These are phyloP conservation scores for Stylophora pistillata DNA, from an alignment of 64 coral and sea anemone species.

Conservation along the genomic window DNA sequence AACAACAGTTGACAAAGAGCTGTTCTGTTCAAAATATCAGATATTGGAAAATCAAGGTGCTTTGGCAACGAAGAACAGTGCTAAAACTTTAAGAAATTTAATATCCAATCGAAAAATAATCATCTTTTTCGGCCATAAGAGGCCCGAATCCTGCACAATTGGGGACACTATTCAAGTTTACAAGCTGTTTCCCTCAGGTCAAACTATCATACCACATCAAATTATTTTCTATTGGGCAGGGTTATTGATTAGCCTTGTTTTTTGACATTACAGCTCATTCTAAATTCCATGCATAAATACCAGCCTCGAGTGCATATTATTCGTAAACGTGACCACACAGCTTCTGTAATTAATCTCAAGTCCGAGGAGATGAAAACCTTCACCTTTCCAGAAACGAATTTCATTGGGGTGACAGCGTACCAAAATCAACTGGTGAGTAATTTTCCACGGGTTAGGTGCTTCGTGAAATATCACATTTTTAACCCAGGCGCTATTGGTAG, in stretches of 20 bases:
- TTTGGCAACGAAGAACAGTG: too few species aligned
- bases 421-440: conserved; percentile 93
- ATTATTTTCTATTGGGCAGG: too few species aligned
- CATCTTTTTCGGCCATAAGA: too few species aligned
- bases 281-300: conserved; percentile 99
- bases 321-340: conserved; percentile 95
- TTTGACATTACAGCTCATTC: conserved; percentile 74
- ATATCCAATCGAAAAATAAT: too few species aligned
- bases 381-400: conserved; percentile 86
- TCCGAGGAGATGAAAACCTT: conserved; percentile 97
- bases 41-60: too few species aligned
- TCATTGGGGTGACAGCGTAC: conserved; percentile 97
- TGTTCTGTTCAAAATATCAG: too few species aligned
- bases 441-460: neutral
- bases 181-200: too few species aligned
- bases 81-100: too few species aligned
- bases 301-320: conserved; percentile 96
- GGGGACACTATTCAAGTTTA: too few species aligned
- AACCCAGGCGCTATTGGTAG: neutral
- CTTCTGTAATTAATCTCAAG: conserved; percentile 99
- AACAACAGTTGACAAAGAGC: too few species aligned
- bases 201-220: too few species aligned
- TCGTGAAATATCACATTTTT: neutral
- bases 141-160: too few species aligned
- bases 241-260: neutral